phyloP scores from a whole-genome alignment of 2,888 invertebrate species.

The Philereme vetulata region DNA sequence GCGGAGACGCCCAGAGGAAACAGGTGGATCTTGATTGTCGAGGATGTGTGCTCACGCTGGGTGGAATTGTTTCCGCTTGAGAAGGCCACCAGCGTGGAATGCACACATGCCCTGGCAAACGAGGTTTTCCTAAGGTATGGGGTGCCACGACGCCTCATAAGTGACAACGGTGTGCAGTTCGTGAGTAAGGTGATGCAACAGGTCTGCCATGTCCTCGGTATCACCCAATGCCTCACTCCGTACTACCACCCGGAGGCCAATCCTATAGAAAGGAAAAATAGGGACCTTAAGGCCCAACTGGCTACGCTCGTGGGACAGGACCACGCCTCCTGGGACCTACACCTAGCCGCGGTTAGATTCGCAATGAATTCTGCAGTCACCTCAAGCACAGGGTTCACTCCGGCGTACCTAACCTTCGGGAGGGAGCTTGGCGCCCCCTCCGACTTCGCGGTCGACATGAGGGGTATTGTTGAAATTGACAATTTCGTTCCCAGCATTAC shows the following conservation, averaged over 20 bases:
- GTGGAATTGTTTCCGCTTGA: slow-evolving; percentile 33
- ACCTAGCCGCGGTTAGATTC: slow-evolving; percentile 25
- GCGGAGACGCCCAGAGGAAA: slow-evolving; percentile 16
- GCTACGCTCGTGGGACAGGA: slow-evolving; percentile 26
- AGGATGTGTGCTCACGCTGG: slow-evolving; percentile 38
- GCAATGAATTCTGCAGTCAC: slow-evolving; percentile 28
- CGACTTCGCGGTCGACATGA: slow-evolving; percentile 5
- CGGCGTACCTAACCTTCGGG: slow-evolving; percentile 30
- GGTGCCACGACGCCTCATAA: slow-evolving; percentile 45
- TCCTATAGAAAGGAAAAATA: slow-evolving; percentile 33
- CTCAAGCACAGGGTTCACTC: slow-evolving; percentile 9
- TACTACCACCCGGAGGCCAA: slow-evolving; percentile 50
- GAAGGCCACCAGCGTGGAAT: slow-evolving; percentile 21
- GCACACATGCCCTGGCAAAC: slow-evolving; percentile 31
- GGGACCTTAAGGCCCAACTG: slow-evolving; percentile 35
- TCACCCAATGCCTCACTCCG: slow-evolving; percentile 44
- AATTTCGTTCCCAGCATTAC: slow-evolving; percentile 5
- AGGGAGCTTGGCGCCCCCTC: slow-evolving; percentile 8
- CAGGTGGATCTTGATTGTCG: slow-evolving; percentile 31
- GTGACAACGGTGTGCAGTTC: slow-evolving; percentile 58
- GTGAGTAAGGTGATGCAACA: no score
- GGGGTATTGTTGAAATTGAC: neutral
- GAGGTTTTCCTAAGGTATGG: slow-evolving; percentile 44
- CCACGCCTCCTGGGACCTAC: slow-evolving; percentile 20
- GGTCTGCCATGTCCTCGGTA: slow-evolving; percentile 32